Evolutionary conservation across 1,140 invertebrate species (phyloP), one percentile per base, ranked within the genome.

Genomic region (Drosophila equinoxialis): DNA sequence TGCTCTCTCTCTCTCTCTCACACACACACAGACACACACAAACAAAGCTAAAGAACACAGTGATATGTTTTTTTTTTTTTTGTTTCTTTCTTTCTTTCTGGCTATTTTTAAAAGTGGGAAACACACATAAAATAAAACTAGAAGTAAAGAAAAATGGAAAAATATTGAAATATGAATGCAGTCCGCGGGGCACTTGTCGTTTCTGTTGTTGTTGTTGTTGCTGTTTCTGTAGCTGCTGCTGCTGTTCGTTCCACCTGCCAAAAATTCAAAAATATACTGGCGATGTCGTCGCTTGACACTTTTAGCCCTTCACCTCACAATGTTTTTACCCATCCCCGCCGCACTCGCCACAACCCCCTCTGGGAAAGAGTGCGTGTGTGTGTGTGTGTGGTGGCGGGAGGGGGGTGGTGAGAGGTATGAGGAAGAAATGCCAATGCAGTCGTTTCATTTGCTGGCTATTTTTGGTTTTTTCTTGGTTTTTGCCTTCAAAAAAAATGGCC

Each of bases 131-230:
- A 61, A 64, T 60, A 42, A 66, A 67, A 71, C 37, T 11, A 51
- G 45, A 23, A 23, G 3, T 3, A 4, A 51, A 23, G 17, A 62
- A 64, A 70, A 71, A 77, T 62, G 64, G 42, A 65, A 86, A 86
- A 82, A 86, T 85, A 85, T 85, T 86, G 82, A 86, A 86, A 82
- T 86, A 89, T 87, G 79, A 87, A 87, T 87, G 83, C 83, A 87
- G 68, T 64, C n/a, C 39, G 26, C 61, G 23, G 10, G 23, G 42
- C 42, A 42, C 60, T 14, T 71, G 73, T 71, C 71, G 73, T 73
- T 62, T 48, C 23, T 51, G 30, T 61, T 37, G 37, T 35, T 60
- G 11, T n/a, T 26, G 30, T 39, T 41, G 48, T 33, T 85, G 82
- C 81, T 78, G 82, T 55, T 37, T 30, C 33, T 60, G 11, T 11